Evolutionary conservation across 2,797 vertebrate genomes (phyloP).

Genomic region (Centroberyx gerrardi): DNA sequence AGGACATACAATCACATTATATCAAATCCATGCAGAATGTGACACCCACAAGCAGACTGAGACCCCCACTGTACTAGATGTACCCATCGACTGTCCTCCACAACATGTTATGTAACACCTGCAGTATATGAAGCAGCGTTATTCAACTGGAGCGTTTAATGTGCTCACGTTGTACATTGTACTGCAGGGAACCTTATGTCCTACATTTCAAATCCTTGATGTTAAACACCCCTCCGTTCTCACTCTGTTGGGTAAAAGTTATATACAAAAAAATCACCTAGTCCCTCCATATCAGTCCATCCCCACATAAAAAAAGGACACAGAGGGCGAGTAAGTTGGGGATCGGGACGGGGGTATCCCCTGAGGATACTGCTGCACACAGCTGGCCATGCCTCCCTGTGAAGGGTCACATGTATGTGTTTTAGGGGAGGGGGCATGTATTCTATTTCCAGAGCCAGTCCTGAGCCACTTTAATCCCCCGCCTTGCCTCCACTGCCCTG

Average conservation of each 20-base stretch:
- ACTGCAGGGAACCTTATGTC: conserved; percentile 63
- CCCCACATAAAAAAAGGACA: background rate
- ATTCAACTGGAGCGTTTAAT: conserved; percentile 34
- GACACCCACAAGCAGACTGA: conserved; percentile 66
- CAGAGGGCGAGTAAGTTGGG: conserved; percentile 5
- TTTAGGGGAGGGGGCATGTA: conserved; percentile 61
- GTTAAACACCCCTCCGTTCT: conserved; percentile 35
- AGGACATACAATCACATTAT: conserved; percentile 65
- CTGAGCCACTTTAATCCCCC: conserved; percentile 82
- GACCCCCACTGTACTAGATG: conserved; percentile 55
- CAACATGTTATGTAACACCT: conserved; percentile 66
- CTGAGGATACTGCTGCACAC: conserved; percentile 37
- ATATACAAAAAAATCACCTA: background rate
- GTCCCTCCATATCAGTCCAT: background rate
- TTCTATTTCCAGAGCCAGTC: conserved; percentile 84
- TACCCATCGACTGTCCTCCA: conserved; percentile 60
- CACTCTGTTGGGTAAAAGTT: background rate
- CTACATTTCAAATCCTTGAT: conserved; percentile 59
- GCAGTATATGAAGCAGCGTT: conserved; percentile 48
- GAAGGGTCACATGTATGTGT: conserved; percentile 64
- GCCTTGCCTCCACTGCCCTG: conserved; percentile 62
- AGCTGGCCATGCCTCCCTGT: conserved; percentile 63
- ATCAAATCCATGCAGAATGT: conserved; percentile 75
- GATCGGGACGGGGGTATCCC: conserved; percentile 57
- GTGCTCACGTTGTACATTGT: conserved; percentile 43